A percentile compares a stretch with the other conserved stretches of the same genome.
These are phyloP conservation scores for Drosophila anomelani DNA, from an alignment of 2,888 invertebrate genomes.

Conservation along the genomic window DNA sequence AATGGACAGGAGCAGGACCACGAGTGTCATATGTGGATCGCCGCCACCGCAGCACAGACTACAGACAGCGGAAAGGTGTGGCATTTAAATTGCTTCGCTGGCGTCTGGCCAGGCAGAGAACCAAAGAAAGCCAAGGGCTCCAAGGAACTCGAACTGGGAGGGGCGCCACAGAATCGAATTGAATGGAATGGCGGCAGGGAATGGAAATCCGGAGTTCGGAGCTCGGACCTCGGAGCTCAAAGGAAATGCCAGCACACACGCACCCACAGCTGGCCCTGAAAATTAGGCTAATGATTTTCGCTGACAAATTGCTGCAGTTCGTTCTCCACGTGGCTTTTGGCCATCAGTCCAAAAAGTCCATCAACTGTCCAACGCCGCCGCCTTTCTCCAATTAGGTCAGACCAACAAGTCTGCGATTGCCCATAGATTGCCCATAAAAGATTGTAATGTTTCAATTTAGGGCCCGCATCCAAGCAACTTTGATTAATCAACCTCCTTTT, in stretches of 20 bases:
- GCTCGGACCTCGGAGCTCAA: conserved; percentile 8
- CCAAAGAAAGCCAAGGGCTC: conserved; percentile 17
- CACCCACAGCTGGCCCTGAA: conserved; percentile 48
- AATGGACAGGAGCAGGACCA: conserved; percentile 43
- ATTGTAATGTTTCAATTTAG: conserved; percentile 70
- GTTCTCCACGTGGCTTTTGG: conserved; percentile 56
- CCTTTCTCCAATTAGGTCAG: conserved; percentile 44
- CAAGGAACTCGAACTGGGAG: conserved; percentile 56
- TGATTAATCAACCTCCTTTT: conserved; percentile 26
- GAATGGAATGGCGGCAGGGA: conserved; percentile 39
- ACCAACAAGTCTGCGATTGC: conserved; percentile 33
- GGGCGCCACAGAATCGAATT: conserved; percentile 56
- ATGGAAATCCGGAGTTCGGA: conserved; percentile 50
- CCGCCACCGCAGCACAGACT: conserved; percentile 18
- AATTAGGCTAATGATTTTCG: conserved; percentile 74
- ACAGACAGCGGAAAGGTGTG: conserved; percentile 56
- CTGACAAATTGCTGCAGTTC: conserved; percentile 77
- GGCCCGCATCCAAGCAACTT: conserved; percentile 30
- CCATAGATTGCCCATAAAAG: conserved; percentile 50
- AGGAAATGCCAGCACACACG: conserved; percentile 67
- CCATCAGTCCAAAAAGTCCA: conserved; percentile 47
- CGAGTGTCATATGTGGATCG: conserved; percentile 65
- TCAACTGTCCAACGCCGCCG: conserved; percentile 15
- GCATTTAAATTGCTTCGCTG: conserved; percentile 74
- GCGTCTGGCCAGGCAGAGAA: conserved; percentile 70